These are phyloP conservation scores for Nothobranchius kuhntae DNA, from an alignment of 2,113 vertebrate species.

Conservation along the genomic window DNA sequence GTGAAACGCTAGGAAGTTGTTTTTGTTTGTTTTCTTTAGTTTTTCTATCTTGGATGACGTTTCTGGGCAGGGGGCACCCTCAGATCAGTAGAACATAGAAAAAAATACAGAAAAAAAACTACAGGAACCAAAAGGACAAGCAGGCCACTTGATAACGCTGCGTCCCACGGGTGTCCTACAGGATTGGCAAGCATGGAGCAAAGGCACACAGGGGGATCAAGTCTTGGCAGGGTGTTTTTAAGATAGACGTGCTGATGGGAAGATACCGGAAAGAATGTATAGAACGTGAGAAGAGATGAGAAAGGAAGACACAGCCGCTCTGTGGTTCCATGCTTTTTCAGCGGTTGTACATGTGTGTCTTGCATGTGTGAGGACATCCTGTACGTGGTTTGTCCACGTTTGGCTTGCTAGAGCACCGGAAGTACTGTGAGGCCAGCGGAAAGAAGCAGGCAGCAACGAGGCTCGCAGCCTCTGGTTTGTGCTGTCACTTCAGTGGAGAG, in stretches of 20 bases:
- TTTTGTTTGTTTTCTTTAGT: neutral
- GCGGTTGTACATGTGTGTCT: slow-evolving; percentile 15
- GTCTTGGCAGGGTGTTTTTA: slow-evolving; percentile 13
- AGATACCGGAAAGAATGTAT: slow-evolving; percentile 9
- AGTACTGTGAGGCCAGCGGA: slow-evolving; percentile 7
- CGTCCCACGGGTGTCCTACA: slow-evolving; percentile 20
- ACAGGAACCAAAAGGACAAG: slow-evolving; percentile 19
- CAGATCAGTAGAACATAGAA: slow-evolving; percentile 45
- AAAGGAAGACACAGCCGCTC: neutral
- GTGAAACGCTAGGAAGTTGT: neutral
- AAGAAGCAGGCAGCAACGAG: slow-evolving; percentile 17
- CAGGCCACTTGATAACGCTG: slow-evolving; percentile 38
- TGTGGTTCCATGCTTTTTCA: slow-evolving; percentile 10
- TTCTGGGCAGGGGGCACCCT: slow-evolving; percentile 35
- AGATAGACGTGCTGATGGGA: slow-evolving; percentile 5
- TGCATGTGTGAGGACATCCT: slow-evolving; percentile 18
- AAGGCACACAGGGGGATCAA: slow-evolving; percentile 13
- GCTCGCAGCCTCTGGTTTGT: slow-evolving; percentile 57
- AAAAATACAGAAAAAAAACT: slow-evolving; percentile 39
- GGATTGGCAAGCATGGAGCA: slow-evolving; percentile 38
- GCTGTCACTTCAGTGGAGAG: slow-evolving; percentile 66
- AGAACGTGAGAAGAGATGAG: neutral
- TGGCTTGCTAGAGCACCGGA: slow-evolving; percentile 22
- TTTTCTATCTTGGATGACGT: slow-evolving; percentile 9
- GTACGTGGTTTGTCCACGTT: slow-evolving; percentile 24